Conservation (phyloP, 2,113 vertebrate genomes). For the Salvelinus alpinus region DNA sequence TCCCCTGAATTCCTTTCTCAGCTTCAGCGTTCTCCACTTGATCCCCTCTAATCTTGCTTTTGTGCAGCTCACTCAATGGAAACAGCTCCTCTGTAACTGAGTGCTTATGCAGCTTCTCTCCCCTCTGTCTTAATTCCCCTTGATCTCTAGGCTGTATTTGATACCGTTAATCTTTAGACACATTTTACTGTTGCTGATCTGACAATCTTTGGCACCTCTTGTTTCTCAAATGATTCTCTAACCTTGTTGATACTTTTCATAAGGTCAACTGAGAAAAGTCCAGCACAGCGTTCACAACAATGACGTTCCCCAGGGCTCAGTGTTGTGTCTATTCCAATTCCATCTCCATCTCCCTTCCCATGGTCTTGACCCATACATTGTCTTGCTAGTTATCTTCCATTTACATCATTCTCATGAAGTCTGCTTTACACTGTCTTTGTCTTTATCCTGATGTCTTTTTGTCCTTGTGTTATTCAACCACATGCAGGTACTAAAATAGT, state of each 20-base stretch:
- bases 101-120: slow-evolving; percentile 42
- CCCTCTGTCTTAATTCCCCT: slow-evolving; percentile 30
- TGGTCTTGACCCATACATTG: slow-evolving; percentile 33
- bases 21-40: slow-evolving; percentile 59
- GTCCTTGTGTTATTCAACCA: background rate
- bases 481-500: background rate
- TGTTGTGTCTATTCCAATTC: background rate
- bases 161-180: slow-evolving; percentile 26
- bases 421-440: background rate
- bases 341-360: too few species aligned
- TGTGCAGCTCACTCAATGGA: slow-evolving; percentile 58
- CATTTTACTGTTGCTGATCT: slow-evolving; percentile 17
- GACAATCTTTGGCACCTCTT: slow-evolving; percentile 5
- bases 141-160: slow-evolving; percentile 12
- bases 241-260: slow-evolving; percentile 3
- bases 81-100: slow-evolving; percentile 50
- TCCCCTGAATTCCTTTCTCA: slow-evolving; percentile 62
- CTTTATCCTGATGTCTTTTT: background rate
- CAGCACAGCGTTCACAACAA: background rate
- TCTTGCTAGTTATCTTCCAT: background rate
- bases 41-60: slow-evolving; percentile 63
- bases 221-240: background rate
- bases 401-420: background rate
- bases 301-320: too few species aligned
- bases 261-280: background rate